Percentiles rank a stretch among this genome's conserved stretches.
Conservation (phyloP, 2,797 vertebrate species). For the Orientallactaga sibirica region DNA sequence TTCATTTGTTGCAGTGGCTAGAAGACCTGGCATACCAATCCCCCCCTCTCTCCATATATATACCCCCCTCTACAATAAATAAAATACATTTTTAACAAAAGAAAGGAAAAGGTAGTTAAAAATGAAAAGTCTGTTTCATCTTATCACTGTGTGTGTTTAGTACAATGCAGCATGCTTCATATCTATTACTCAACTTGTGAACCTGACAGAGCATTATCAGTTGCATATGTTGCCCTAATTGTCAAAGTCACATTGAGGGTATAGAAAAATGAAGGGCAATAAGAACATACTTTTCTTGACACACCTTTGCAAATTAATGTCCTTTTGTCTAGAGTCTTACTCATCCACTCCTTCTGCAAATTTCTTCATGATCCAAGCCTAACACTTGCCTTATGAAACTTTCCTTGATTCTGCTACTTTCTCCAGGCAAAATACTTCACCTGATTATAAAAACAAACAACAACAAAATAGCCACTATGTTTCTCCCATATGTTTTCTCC, state of each 20-base stretch:
- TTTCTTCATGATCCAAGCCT: neutral
- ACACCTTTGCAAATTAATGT: slow-evolving; percentile 18
- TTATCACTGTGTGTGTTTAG: neutral
- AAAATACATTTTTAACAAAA: too few species aligned
- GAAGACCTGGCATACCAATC: too few species aligned
- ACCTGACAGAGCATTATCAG: neutral
- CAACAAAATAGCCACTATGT: neutral
- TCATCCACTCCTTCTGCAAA: neutral
- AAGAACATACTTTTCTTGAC: neutral
- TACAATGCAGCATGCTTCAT: neutral
- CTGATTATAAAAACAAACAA: slow-evolving; percentile 16
- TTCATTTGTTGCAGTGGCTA: too few species aligned
- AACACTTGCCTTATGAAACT: neutral
- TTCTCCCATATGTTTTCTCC: neutral
- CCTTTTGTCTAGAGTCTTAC: neutral
- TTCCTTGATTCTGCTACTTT: neutral
- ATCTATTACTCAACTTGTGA: neutral
- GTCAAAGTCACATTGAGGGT: neutral
- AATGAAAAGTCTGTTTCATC: slow-evolving; percentile 24
- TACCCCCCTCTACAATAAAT: too few species aligned
- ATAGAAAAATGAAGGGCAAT: neutral
- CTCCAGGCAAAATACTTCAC: neutral
- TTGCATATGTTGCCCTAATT: neutral
- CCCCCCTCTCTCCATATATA: too few species aligned
- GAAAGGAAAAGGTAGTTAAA: too few species aligned